Evolutionary conservation across 2,888 invertebrate genomes (phyloP).

Genomic region (Alloscopus bannaensis): DNA sequence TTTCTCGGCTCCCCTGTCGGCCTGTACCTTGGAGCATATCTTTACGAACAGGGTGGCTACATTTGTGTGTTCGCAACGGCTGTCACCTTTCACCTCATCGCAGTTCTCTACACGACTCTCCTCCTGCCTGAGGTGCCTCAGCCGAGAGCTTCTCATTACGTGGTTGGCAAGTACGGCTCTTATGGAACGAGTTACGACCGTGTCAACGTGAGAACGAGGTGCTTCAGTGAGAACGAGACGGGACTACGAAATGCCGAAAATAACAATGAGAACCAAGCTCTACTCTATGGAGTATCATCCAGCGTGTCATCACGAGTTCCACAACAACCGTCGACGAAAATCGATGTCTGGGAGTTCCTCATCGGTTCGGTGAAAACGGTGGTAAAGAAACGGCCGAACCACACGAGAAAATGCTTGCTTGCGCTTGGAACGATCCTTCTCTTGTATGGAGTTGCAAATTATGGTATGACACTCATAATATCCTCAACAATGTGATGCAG

Average conservation of each 20-base stretch:
- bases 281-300: slow-evolving; percentile 21
- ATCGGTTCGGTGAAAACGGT: slow-evolving; percentile 71
- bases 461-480: slow-evolving; percentile 64
- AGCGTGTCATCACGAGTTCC: slow-evolving; percentile 20
- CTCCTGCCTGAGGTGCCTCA: slow-evolving; percentile 71
- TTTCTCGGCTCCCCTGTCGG: slow-evolving; percentile 70
- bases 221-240: slow-evolving; percentile 69
- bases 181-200: slow-evolving; percentile 66
- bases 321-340: slow-evolving; percentile 15
- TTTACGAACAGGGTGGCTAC: slow-evolving; percentile 71
- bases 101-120: slow-evolving; percentile 69
- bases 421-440: slow-evolving; percentile 70
- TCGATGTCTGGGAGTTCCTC: slow-evolving; percentile 68
- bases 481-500: not conserved
- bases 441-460: slow-evolving; percentile 66
- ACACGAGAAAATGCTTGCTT: slow-evolving; percentile 71
- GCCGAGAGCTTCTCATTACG: slow-evolving; percentile 60
- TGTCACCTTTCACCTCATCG: slow-evolving; percentile 66
- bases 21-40: slow-evolving; percentile 68
- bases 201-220: slow-evolving; percentile 61
- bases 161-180: slow-evolving; percentile 68
- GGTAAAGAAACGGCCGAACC: slow-evolving; percentile 68
- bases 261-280: slow-evolving; percentile 59
- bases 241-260: slow-evolving; percentile 42
- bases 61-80: slow-evolving; percentile 70